Evolutionary conservation across 2,888 invertebrate genomes (phyloP).

Genomic region (Mesoligia furuncula): DNA sequence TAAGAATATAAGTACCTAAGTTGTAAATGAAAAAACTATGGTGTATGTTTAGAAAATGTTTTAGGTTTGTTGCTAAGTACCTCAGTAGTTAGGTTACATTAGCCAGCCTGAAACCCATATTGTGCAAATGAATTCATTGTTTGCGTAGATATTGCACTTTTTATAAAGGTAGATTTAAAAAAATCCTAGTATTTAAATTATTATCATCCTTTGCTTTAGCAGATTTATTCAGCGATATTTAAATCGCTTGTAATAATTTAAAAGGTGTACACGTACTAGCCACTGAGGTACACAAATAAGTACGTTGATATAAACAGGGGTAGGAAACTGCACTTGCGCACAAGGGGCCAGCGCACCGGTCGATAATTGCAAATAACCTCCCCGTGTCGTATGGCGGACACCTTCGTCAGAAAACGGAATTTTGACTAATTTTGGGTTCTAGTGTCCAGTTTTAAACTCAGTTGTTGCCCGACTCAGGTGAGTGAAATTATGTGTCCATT

Average conservation of each 20-base stretch:
- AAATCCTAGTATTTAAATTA: neutral
- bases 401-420: neutral
- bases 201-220: neutral
- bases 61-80: neutral
- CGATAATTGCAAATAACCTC: constrained; percentile 37
- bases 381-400: constrained; percentile 18
- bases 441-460: constrained; percentile 6
- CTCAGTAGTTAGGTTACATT: neutral
- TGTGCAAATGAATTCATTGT: neutral
- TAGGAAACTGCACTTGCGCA: constrained; percentile 43
- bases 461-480: neutral
- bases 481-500: neutral
- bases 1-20: neutral
- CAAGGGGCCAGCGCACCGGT: constrained; percentile 20
- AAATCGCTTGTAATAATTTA: neutral
- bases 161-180: neutral
- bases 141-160: neutral
- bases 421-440: neutral
- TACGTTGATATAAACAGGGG: neutral
- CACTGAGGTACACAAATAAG: neutral
- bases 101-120: neutral
- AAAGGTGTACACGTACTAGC: neutral
- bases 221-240: neutral
- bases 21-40: neutral
- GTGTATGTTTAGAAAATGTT: neutral